Conservation (phyloP, 35 echinoderm and acorn worm genomes). For the Diadema setosum region DNA sequence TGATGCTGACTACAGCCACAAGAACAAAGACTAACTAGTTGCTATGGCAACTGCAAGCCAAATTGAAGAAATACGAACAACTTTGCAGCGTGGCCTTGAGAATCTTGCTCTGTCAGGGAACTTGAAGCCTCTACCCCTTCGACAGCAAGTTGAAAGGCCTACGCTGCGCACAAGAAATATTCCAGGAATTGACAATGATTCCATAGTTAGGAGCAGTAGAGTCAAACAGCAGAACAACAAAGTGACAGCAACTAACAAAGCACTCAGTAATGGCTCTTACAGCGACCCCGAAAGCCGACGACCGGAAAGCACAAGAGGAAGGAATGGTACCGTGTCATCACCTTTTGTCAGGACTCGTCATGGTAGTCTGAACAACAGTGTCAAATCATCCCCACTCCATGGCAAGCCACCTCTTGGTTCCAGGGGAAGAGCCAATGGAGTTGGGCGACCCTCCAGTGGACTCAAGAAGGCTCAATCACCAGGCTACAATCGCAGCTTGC, state of each 20-base stretch:
- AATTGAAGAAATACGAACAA: slow-evolving; percentile 80
- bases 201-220: not conserved
- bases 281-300: not conserved
- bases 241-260: not conserved
- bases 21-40: not conserved
- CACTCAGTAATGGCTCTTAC: not conserved
- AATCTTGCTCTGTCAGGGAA: slow-evolving; percentile 81
- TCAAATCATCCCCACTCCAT: not conserved
- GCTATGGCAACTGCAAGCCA: slow-evolving; percentile 88
- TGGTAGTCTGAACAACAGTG: not conserved
- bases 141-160: slow-evolving; percentile 68
- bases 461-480: too few relatives aligned
- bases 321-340: not conserved
- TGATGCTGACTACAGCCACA: too few relatives aligned
- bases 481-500: too few relatives aligned
- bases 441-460: not conserved
- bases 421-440: not conserved
- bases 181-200: not conserved
- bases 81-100: slow-evolving; percentile 86
- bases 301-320: not conserved
- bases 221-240: not conserved
- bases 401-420: not conserved
- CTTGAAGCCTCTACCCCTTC: slow-evolving; percentile 78
- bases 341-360: not conserved
- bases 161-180: slow-evolving; percentile 22